Conservation (phyloP, 1,140 invertebrate species). For the Papilio polyxenes region DNA sequence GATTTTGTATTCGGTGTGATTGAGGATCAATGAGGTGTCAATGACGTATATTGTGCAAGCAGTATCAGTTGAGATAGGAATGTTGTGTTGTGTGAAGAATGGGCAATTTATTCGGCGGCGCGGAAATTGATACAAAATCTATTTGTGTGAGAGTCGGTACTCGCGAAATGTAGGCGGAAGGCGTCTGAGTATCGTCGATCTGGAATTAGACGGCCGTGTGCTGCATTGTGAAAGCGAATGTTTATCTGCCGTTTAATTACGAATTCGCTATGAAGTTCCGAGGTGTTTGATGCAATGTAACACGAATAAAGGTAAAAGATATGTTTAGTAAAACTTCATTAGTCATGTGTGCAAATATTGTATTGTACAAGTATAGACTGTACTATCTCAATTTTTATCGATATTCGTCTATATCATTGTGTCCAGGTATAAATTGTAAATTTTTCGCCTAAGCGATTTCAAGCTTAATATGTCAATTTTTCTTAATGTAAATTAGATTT, state of each 20-base stretch:
- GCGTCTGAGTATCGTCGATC: conserved; percentile 38
- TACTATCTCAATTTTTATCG: background rate
- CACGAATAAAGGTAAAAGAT: background rate
- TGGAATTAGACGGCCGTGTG: conserved; percentile 41
- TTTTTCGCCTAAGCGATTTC: no score
- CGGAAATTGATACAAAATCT: conserved; percentile 39
- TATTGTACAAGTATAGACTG: no score
- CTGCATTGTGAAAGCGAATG: conserved; percentile 33
- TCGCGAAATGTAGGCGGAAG: conserved; percentile 59
- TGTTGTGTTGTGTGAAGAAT: conserved; percentile 8
- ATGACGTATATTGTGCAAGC: background rate
- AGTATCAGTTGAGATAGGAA: background rate
- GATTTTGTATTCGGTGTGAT: background rate
- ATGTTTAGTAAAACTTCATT: background rate
- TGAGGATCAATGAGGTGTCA: conserved; percentile 12
- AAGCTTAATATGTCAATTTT: no score
- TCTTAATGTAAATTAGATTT: no score
- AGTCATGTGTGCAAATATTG: background rate
- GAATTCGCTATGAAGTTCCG: background rate
- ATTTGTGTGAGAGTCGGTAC: conserved; percentile 49
- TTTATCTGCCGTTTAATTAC: conserved; percentile 26
- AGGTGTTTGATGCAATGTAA: background rate
- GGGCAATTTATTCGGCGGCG: conserved; percentile 21
- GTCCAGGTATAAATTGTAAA: background rate
- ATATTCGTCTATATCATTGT: background rate